phyloP scores from a whole-genome alignment of 2,113 vertebrate species.

The Lagopus muta region DNA sequence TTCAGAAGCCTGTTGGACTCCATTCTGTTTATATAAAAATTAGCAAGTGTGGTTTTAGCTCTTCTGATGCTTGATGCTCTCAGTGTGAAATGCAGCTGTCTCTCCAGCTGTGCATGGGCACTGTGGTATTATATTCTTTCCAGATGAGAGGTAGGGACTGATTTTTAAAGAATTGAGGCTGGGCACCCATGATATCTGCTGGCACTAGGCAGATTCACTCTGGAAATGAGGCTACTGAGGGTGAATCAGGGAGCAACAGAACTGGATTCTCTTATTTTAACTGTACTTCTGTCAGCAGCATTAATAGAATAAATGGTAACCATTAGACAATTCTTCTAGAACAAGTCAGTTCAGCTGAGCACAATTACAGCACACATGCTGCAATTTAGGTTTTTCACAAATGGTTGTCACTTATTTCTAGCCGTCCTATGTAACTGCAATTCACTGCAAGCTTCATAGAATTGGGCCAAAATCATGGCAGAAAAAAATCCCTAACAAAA shows the following conservation, averaged over 20 bases:
- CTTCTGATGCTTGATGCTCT: neutral
- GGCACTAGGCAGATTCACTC: neutral
- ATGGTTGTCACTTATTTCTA: neutral
- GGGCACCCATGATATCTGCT: neutral
- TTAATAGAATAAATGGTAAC: fast-evolving
- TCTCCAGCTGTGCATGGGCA: neutral
- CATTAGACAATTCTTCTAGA: neutral
- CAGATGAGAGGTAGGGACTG: neutral
- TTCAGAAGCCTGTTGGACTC: neutral
- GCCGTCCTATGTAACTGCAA: neutral
- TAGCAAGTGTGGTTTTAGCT: neutral
- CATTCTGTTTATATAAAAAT: neutral
- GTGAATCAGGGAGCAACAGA: neutral
- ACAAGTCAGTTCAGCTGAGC: neutral
- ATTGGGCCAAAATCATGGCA: neutral
- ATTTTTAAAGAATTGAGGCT: neutral
- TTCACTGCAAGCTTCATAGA: neutral
- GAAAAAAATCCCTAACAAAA: neutral
- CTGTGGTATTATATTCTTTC: neutral
- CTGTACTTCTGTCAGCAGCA: neutral
- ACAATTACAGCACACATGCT: neutral
- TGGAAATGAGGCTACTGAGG: neutral
- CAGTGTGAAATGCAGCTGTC: neutral
- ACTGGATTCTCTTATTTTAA: neutral
- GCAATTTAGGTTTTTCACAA: neutral